phyloP scores from a whole-genome alignment of 2,113 vertebrate species.

The Caracal caracal region DNA sequence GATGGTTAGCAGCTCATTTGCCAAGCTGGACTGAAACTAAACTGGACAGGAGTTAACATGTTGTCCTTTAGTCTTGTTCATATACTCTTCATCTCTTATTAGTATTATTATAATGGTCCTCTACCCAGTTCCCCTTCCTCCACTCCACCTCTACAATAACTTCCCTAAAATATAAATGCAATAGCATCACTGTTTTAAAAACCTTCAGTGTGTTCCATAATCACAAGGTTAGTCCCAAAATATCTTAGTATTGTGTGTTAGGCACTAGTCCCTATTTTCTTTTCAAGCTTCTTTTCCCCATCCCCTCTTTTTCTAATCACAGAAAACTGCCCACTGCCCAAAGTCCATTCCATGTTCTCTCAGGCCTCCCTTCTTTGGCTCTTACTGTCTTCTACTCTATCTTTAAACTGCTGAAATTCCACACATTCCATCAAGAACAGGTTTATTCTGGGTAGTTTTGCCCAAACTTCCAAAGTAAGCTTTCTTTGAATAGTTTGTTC shows the following conservation, averaged over 20 bases:
- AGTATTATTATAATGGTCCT: neutral
- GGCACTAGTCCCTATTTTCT: neutral
- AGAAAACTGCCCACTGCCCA: neutral
- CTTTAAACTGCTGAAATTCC: neutral
- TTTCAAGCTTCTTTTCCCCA: neutral
- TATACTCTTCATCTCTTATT: neutral
- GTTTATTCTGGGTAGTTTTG: neutral
- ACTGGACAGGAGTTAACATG: neutral
- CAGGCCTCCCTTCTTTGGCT: neutral
- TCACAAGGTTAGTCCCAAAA: neutral
- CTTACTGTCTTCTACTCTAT: neutral
- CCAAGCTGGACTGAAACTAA: neutral
- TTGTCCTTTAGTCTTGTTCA: neutral
- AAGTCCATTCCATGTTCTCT: neutral
- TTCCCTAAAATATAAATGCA: neutral
- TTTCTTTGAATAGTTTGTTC: neutral
- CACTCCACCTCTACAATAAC: neutral
- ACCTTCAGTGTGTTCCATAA: neutral
- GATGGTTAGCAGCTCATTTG: neutral
- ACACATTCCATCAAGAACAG: neutral
- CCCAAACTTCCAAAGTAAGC: neutral
- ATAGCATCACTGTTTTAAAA: neutral
- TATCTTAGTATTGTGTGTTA: neutral
- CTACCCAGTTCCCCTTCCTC: neutral
- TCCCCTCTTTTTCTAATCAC: neutral